Base-by-base conservation (phyloP, 2,888 invertebrate genomes). In the Masnerella sp. region DNA sequence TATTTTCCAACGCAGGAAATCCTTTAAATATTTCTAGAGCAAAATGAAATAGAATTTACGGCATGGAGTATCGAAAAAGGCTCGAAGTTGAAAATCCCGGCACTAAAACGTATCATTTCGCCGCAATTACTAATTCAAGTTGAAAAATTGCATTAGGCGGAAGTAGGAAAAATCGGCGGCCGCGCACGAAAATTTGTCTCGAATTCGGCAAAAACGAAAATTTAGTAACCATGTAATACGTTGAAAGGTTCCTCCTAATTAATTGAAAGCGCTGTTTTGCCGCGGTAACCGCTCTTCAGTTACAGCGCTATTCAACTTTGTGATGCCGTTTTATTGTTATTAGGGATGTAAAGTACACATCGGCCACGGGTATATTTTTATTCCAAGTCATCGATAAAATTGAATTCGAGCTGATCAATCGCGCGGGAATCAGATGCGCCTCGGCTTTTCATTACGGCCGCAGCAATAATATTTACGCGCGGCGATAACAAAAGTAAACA, bases 401-500 rank as follows among this genome's bases (percentile, higher is more conserved):
- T 64, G 25, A 52, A 51, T 43, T 42, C n/a, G 14, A 5, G 4
- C n/a, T 42, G 42, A 62, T 62, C 43, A 43, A 64, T 64, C 42
- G 36, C 28, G 9, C 22, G 34, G n/a, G 36, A 51, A 51, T 59
- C 30, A 51, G 51, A 43, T 28, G 7, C 36, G 49, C 43, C 18
- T 28, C 58, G 32, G n/a, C 34, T 58, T 58, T 49, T 49, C 36
- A 68, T 68, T 51, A 40, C 40, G 20, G 9, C 28, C 8, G 18
- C 4, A n/a, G 17, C 15, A 32, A 58, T 51, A 58, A 67, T 51
- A 67, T 67, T 56, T 58, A 51, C 43, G 45, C 36, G 40, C 28
- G 47, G n/a, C 52, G 34, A 51, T 45, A 65, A 42, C 32, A 47
- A 51, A 47, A 38, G 49, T 47, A 45, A 61, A 56, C 49, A 51